These are phyloP conservation scores for Tipula lateralis DNA, from an alignment of 2,888 invertebrate species.

Conservation along the genomic window DNA sequence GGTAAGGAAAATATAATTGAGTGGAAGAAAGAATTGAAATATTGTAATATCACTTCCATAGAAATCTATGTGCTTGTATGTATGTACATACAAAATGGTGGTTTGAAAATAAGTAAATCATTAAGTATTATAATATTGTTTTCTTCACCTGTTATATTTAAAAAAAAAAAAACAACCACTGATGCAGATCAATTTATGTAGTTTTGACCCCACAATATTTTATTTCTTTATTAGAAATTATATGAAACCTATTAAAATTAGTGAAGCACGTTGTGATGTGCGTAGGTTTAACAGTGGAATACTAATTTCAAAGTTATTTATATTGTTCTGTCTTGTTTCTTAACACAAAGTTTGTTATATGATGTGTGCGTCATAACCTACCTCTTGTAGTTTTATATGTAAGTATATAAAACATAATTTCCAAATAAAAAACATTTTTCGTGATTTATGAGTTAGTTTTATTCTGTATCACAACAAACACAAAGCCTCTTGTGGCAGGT, in stretches of 20 bases:
- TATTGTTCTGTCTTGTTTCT: background rate
- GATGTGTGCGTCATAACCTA: background rate
- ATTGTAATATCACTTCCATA: background rate
- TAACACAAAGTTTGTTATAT: background rate
- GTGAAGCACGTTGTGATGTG: background rate
- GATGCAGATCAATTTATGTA: constrained; percentile 1
- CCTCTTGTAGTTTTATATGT: background rate
- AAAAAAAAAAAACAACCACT: background rate
- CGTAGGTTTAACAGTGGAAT: background rate
- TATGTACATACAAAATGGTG: background rate
- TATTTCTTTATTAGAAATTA: background rate
- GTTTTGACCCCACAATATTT: background rate
- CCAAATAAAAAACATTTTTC: background rate
- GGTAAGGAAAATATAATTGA: constrained; percentile 9
- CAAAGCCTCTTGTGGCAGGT: background rate
- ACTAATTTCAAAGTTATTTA: background rate
- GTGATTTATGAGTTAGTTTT: background rate
- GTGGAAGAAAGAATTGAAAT: background rate
- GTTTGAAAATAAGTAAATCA: background rate
- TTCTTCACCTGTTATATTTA: background rate
- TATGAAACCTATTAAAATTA: background rate
- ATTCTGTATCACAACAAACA: background rate
- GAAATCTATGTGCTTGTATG: no score
- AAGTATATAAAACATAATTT: background rate
- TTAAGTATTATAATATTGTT: background rate